phyloP scores from a whole-genome alignment of 2,888 invertebrate genomes.

The Drosophila leonis region DNA sequence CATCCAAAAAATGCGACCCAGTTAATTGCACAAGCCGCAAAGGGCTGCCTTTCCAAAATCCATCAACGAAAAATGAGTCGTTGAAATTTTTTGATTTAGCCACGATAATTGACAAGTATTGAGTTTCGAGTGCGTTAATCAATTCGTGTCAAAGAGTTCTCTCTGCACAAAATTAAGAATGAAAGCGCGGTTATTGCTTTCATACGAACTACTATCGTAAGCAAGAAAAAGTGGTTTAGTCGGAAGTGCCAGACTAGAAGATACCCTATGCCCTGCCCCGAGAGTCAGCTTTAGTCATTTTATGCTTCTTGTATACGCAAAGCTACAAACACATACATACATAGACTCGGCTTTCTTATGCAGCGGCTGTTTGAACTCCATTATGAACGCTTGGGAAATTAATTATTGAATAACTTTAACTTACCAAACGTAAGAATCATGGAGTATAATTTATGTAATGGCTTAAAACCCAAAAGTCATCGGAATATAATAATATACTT shows the following conservation, averaged over 20 bases:
- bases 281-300: neutral
- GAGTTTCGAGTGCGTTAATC: constrained; percentile 38
- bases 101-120: constrained; percentile 56
- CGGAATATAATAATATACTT: too few relatives aligned
- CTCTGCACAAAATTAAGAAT: constrained; percentile 14
- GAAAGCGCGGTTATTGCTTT: neutral
- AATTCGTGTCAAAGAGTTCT: constrained; percentile 33
- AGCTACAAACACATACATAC: neutral
- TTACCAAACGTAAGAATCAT: too few relatives aligned
- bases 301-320: neutral
- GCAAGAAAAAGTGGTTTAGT: neutral
- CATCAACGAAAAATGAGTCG: constrained; percentile 21
- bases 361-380: too few relatives aligned
- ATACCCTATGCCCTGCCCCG: neutral
- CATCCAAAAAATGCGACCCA: constrained; percentile 36
- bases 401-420: too few relatives aligned
- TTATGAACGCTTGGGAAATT: neutral
- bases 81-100: constrained; percentile 43
- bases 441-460: too few relatives aligned
- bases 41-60: constrained; percentile 43
- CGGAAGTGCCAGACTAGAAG: neutral
- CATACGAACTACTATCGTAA: neutral
- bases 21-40: constrained; percentile 73
- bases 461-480: too few relatives aligned
- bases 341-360: too few relatives aligned